These are phyloP conservation scores for Lochmaea crataegi DNA, from an alignment of 2,888 invertebrate genomes.

Conservation along the genomic window DNA sequence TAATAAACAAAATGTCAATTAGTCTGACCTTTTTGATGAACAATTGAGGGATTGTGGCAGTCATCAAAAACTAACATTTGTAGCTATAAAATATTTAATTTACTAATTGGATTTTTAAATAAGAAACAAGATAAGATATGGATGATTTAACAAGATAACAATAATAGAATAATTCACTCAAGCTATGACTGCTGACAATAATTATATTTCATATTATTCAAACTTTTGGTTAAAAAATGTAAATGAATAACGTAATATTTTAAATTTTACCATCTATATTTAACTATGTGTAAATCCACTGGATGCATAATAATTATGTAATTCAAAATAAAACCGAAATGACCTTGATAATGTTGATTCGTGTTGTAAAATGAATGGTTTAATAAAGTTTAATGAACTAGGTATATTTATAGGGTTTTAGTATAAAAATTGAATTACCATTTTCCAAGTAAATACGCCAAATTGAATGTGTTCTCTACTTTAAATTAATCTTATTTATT, in stretches of 20 bases:
- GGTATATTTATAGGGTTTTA: background rate
- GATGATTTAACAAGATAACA: background rate
- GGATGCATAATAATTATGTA: slow-evolving; percentile 20
- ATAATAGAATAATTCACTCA: no score
- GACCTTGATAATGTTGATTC: slow-evolving; percentile 28
- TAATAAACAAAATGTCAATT: slow-evolving; percentile 4
- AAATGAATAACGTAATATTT: background rate
- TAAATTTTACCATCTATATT: background rate
- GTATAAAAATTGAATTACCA: no score
- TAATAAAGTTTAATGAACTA: slow-evolving; percentile 26
- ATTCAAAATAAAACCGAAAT: slow-evolving; percentile 22
- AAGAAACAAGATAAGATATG: background rate
- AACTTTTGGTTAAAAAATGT: background rate
- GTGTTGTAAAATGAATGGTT: slow-evolving; percentile 9
- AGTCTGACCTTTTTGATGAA: background rate
- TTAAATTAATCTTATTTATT: no score
- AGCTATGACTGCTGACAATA: background rate
- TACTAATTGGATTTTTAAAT: background rate
- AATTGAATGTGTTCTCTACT: no score
- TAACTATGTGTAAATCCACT: slow-evolving; percentile 10
- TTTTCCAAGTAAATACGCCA: no score
- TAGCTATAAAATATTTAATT: background rate
- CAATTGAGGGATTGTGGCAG: no score
- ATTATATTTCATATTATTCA: background rate
- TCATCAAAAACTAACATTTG: no score